These are phyloP conservation scores for Cephus nigrinus DNA, from an alignment of 2,888 invertebrate species.

Conservation along the genomic window DNA sequence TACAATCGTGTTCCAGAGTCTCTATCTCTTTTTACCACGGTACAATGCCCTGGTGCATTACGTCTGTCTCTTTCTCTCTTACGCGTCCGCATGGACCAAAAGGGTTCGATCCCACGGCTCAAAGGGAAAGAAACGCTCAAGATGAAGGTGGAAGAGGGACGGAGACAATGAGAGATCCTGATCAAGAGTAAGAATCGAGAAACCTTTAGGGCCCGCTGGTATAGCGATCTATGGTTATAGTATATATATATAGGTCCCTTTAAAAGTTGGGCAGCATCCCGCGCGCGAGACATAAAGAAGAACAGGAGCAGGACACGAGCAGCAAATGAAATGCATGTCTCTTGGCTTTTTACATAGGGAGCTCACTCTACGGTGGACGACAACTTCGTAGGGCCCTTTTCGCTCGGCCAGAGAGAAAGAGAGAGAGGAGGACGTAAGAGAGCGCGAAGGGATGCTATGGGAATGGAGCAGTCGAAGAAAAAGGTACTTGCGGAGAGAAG, in stretches of 20 bases:
- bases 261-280: neutral
- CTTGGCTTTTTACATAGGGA: constrained; percentile 48
- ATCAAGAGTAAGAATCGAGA: no score
- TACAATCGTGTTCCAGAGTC: no score
- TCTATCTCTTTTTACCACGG: no score
- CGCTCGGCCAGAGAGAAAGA: constrained; percentile 11
- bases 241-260: neutral
- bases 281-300: constrained; percentile 43
- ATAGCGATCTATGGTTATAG: neutral
- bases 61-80: no score
- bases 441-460: constrained; percentile 13
- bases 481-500: constrained; percentile 13
- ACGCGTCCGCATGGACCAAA: no score
- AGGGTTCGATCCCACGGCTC: no score
- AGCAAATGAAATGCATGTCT: constrained; percentile 59
- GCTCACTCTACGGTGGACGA: constrained; percentile 4
- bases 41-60: no score
- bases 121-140: no score
- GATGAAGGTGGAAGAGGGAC: no score
- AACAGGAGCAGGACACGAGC: constrained; percentile 51
- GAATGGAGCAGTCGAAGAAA: neutral
- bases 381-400: neutral
- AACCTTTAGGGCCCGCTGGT: no score
- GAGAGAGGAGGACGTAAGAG: neutral
- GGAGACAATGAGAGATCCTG: no score